phyloP scores from a whole-genome alignment of 2,888 invertebrate genomes.

The Graphium colonna region DNA sequence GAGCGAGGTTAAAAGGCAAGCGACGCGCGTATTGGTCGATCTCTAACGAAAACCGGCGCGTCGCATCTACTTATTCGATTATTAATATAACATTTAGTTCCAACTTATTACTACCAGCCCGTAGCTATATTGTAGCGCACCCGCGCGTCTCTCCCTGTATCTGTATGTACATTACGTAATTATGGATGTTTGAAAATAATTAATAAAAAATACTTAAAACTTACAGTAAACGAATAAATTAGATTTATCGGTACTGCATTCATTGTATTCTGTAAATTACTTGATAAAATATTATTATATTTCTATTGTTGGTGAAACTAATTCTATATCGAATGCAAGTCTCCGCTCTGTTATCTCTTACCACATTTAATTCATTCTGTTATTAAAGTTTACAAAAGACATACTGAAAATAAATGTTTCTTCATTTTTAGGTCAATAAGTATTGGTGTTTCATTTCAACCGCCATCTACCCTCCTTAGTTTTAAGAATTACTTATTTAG shows the following conservation, averaged over 20 bases:
- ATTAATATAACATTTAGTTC: not conserved
- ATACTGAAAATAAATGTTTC: conserved; percentile 86
- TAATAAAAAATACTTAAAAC: too few species aligned
- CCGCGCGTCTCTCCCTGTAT: conserved; percentile 48
- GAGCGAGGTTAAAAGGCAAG: not conserved
- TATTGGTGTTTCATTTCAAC: conserved; percentile 74
- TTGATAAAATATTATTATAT: conserved; percentile 76
- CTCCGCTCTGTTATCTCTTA: conserved; percentile 74
- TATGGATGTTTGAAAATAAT: conserved; percentile 45
- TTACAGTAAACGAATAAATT: conserved; percentile 71
- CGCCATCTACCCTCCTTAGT: not conserved
- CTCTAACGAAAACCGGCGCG: not conserved
- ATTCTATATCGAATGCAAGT: conserved; percentile 66
- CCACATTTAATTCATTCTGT: conserved; percentile 78
- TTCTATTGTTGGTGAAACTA: conserved; percentile 76
- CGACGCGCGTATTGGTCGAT: not conserved
- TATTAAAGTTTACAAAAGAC: conserved; percentile 83
- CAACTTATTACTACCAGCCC: conserved; percentile 27
- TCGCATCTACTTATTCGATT: not conserved
- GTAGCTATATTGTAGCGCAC: conserved; percentile 35
- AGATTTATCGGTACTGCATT: conserved; percentile 75
- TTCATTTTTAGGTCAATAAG: conserved; percentile 86
- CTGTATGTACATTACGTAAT: conserved; percentile 57
- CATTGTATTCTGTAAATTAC: conserved; percentile 73
- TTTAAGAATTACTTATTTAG: too few species aligned